Conservation (phyloP, 2,113 vertebrate species). For the Aptenodytes patagonicus region DNA sequence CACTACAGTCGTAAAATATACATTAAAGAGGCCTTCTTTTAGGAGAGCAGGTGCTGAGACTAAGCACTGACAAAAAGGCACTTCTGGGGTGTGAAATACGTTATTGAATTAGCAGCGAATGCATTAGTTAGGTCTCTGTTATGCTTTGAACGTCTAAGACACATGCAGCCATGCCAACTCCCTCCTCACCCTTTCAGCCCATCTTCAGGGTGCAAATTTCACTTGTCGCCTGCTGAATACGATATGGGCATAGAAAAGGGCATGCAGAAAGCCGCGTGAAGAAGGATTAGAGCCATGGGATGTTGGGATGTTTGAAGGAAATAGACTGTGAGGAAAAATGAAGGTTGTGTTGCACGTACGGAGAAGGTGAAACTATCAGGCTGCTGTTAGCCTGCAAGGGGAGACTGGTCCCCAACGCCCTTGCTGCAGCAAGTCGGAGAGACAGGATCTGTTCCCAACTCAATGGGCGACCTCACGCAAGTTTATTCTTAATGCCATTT, state of each 20-base stretch:
- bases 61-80: not conserved
- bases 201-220: not conserved
- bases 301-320: not conserved
- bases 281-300: not conserved
- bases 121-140: not conserved
- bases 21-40: conserved; percentile 10
- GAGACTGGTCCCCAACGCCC: rapidly evolving
- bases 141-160: not conserved
- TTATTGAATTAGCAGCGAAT: conserved; percentile 5
- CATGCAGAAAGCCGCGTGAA: not conserved
- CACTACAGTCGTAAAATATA: conserved; percentile 38
- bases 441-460: not conserved
- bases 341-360: not conserved
- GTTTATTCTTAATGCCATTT: not conserved
- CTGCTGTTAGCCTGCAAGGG: not conserved
- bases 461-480: not conserved
- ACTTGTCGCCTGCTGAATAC: not conserved
- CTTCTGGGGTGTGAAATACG: conserved; percentile 28
- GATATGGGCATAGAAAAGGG: not conserved
- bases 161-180: not conserved
- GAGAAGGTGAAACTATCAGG: not conserved
- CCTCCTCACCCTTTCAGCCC: not conserved
- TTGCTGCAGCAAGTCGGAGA: not conserved
- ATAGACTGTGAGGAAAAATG: not conserved
- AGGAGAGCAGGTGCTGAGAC: not conserved